These are phyloP conservation scores for Lateolabrax maculatus DNA, from an alignment of 2,797 vertebrate species.

Conservation along the genomic window DNA sequence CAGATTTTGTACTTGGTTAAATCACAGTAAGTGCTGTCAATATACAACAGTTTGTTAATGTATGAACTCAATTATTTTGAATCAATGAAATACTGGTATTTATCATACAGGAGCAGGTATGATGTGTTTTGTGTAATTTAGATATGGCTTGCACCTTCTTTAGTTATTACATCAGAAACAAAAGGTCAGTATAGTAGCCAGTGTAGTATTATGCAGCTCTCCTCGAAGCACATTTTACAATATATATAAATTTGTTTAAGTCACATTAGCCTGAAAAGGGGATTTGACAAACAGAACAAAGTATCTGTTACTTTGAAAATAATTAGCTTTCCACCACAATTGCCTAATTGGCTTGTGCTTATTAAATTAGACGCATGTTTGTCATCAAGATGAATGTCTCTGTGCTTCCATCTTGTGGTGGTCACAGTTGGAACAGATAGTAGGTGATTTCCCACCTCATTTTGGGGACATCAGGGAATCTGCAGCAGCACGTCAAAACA, in stretches of 20 bases:
- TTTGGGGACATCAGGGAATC: neutral
- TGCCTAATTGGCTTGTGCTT: conserved; percentile 1
- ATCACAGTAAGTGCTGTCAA: too few relatives aligned
- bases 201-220: neutral
- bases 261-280: neutral
- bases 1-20: too few relatives aligned
- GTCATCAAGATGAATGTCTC: neutral
- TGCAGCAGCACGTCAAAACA: conserved; percentile 6
- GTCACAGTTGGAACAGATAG: neutral
- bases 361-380: conserved; percentile 16
- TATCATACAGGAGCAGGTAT: too few relatives aligned
- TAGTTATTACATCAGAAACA: too few relatives aligned
- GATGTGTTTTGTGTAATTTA: too few relatives aligned
- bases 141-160: too few relatives aligned
- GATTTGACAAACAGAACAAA: conserved; percentile 2
- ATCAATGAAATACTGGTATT: too few relatives aligned
- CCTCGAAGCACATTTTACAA: neutral
- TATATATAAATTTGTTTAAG: neutral
- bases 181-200: neutral
- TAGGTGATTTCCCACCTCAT: neutral
- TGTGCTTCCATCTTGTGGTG: neutral
- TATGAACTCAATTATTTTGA: too few relatives aligned
- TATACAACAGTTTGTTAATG: too few relatives aligned
- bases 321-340: neutral
- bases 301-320: neutral